Evolutionary conservation across 1,140 invertebrate genomes (phyloP), one percentile per base, ranked within the genome.

Genomic region (Trichogramma pretiosum): DNA sequence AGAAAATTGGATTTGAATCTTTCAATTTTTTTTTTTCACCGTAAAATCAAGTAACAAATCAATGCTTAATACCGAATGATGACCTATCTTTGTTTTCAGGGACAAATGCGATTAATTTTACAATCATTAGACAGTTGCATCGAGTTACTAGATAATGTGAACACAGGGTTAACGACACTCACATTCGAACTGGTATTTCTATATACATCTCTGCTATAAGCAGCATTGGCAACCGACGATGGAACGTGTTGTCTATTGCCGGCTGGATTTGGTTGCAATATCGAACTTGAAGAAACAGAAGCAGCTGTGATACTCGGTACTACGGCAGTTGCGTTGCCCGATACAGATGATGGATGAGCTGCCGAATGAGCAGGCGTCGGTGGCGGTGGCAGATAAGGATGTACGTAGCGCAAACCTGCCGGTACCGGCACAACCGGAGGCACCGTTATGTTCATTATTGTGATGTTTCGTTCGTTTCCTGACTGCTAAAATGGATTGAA

Each of bases 181-280:
- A 71, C 67, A 56, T 66, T 71, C 21, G 62, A 60, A 33, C 62
- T 66, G 38, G 61, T 56, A 48, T 62, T 63, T 56, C 67, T 62
- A 47, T 71, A 70, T 28, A 58, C 58, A 46, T 70, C 69, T 42
- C 69, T 62, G 18, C 58, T 60, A 47, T 67, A 67, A 1, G 61
- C 55, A 22, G 57, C 51, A n/a, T n/a, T n/a, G n/a, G n/a, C n/a
- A 47, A 55, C 54, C 26, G 37, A 34, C 9, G 39, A 40, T 19
- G 37, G 49, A n/a, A n/a, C n/a, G 10, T 51, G 49, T 23, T 50
- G 48, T 37, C 48, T 39, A 32, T 28, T 22, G 19, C 19, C 22
- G 8, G 33, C 26, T 19, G 43, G 48, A 23, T 46, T 35, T 24
- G 39, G 46, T 24, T 46, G 43, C 1, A 45, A 26, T 21, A 46